Conservation (phyloP, 2,888 invertebrate genomes). For the Microlaimidae sp. region DNA sequence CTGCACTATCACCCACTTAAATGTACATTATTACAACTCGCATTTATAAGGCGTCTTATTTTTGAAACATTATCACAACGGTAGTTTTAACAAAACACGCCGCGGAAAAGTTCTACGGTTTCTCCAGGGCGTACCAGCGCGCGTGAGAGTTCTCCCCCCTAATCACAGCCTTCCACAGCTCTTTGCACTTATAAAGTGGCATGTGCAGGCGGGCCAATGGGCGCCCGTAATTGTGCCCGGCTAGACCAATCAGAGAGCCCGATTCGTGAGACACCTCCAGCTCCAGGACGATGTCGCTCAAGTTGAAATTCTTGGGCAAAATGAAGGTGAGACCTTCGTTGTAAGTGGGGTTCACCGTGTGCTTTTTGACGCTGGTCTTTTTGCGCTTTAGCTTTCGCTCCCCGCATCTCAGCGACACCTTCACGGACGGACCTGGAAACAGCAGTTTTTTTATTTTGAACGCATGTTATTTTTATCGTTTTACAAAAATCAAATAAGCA, state of each 20-base stretch:
- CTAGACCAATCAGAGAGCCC: slow-evolving; percentile 31
- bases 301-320: slow-evolving; percentile 24
- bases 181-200: slow-evolving; percentile 31
- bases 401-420: not conserved
- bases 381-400: slow-evolving; percentile 23
- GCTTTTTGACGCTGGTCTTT: slow-evolving; percentile 28
- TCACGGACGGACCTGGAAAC: not conserved
- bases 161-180: slow-evolving; percentile 32
- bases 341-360: slow-evolving; percentile 24
- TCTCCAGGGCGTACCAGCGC: slow-evolving; percentile 30
- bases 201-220: slow-evolving; percentile 28
- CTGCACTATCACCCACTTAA: too few species aligned
- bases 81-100: too few species aligned
- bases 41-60: too few species aligned
- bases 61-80: too few species aligned
- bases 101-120: too few species aligned
- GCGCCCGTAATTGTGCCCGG: slow-evolving; percentile 12
- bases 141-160: slow-evolving; percentile 32
- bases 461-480: too few species aligned
- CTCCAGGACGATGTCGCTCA: slow-evolving; percentile 28
- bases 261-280: slow-evolving; percentile 30
- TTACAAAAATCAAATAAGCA: too few species aligned
- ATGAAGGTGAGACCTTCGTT: slow-evolving; percentile 31
- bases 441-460: too few species aligned
- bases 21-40: too few species aligned